phyloP scores from a whole-genome alignment of 2,888 invertebrate genomes.

The Nomada ferruginata region DNA sequence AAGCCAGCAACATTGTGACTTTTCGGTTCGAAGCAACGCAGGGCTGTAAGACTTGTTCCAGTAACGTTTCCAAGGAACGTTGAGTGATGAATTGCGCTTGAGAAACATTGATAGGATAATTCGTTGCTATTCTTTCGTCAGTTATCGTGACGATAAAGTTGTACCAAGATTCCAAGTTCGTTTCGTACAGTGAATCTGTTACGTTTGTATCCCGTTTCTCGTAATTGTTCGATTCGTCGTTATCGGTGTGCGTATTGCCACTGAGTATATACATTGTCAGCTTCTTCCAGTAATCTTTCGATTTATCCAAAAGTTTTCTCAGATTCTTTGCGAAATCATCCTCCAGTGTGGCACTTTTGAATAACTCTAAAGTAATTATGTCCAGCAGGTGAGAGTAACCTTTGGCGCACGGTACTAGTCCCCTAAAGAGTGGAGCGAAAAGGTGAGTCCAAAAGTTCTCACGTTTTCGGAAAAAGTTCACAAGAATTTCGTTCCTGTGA shows the following conservation, averaged over 20 bases:
- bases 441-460: conserved; percentile 82
- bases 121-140: conserved; percentile 76
- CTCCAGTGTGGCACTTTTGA: conserved; percentile 79
- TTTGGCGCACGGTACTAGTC: conserved; percentile 74
- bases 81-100: conserved; percentile 77
- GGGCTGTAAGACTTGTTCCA: conserved; percentile 74
- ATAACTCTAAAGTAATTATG: conserved; percentile 82
- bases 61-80: conserved; percentile 76
- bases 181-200: conserved; percentile 76
- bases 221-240: conserved; percentile 27
- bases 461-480: conserved; percentile 82
- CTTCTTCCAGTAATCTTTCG: conserved; percentile 76
- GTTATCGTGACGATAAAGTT: conserved; percentile 82
- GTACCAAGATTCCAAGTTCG: conserved; percentile 82
- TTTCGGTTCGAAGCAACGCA: conserved; percentile 72
- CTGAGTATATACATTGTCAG: conserved; percentile 76
- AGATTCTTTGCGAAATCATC: conserved; percentile 79
- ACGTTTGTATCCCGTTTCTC: conserved; percentile 28
- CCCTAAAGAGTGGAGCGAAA: conserved; percentile 80
- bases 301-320: conserved; percentile 78
- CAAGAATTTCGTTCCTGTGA: conserved; percentile 82
- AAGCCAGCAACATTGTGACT: conserved; percentile 78
- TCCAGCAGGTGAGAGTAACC: conserved; percentile 82
- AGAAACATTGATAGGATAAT: conserved; percentile 70
- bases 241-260: conserved; percentile 47